Evolutionary conservation across 2,113 vertebrate species (phyloP), one percentile per base, ranked within the genome.

Genomic region (Pelusios castaneus): DNA sequence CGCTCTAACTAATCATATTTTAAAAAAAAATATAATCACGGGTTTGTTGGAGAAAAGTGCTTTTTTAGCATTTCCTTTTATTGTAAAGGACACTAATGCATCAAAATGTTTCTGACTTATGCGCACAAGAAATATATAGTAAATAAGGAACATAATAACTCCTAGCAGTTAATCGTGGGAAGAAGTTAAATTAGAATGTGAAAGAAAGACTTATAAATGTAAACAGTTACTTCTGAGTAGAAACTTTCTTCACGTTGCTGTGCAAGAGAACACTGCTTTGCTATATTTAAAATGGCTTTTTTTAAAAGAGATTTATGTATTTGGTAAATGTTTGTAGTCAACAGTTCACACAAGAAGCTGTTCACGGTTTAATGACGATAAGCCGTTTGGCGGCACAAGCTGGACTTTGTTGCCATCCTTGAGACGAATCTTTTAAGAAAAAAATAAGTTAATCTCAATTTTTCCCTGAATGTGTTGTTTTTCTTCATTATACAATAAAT

Each of bases 321-420:
- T 99, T 99, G 99, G 98, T 99, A 99, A 99, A 98, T 99, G 99
- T 99, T 99, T 99, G 99, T 99, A 99, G 99, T 99, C 98, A 97
- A 98, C 99, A 98, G 99, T 99, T 99, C 98, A 99, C 98, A 98
- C 97, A 97, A 98, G 98, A 98, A 99, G 98, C 99, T 99, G 99
- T 99, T 99, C 98, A 97, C 98, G 98, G 99, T 99, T 99, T 99
- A 98, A 98, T 96, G 91, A 95, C 97, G 96, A 97, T 90, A 98
- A 98, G 99, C 99, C 98, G 98, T 98, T 99, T 99, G 99, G 99
- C 99, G 98, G 99, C 99, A 99, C 98, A 99, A 99, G 99, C 99
- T 99, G 99, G 99, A 99, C 99, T 99, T 99, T 99, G 99, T 99
- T 99, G 99, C 99, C 99, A 99, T 99, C 98, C 98, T 98, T 98